Conservation (phyloP, 37 sponge, comb jelly and placozoan genomes). For the Theonella swinhoei region DNA sequence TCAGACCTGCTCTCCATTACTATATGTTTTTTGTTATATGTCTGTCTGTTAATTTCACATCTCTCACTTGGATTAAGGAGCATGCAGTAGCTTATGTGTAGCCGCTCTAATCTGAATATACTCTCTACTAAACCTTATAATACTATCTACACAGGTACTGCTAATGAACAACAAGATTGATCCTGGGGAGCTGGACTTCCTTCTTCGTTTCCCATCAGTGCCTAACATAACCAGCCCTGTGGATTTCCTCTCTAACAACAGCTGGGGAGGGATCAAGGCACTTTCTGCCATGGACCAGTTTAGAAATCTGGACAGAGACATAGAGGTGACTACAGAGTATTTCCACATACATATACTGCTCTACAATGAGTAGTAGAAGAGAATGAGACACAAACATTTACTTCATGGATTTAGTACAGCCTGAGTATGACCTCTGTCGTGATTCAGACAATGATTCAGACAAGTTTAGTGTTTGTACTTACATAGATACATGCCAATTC, state of each 20-base stretch:
- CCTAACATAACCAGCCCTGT: constrained; percentile 95
- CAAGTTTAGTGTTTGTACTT: no score
- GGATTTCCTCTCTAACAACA: constrained; percentile 90
- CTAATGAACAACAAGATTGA: constrained; percentile 91
- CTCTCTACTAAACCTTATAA: background rate
- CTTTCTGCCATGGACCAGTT: constrained; percentile 97
- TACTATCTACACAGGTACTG: constrained; percentile 54
- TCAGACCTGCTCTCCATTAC: no score
- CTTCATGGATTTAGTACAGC: no score
- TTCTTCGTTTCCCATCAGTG: constrained; percentile 88
- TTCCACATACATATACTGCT: no score
- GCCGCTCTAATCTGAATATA: background rate
- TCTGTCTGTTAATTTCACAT: no score
- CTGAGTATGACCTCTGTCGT: background rate
- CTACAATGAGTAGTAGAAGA: no score
- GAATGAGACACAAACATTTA: no score
- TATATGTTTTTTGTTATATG: no score
- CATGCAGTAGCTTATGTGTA: background rate
- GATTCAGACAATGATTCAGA: background rate
- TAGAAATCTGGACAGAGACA: constrained; percentile 94
- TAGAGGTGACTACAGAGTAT: no score
- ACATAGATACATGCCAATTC: no score
- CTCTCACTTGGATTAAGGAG: no score
- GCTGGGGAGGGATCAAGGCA: constrained; percentile 98
- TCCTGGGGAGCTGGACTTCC: constrained; percentile 93